Conservation (phyloP, 1,140 invertebrate species). For the Bombus picipes region DNA sequence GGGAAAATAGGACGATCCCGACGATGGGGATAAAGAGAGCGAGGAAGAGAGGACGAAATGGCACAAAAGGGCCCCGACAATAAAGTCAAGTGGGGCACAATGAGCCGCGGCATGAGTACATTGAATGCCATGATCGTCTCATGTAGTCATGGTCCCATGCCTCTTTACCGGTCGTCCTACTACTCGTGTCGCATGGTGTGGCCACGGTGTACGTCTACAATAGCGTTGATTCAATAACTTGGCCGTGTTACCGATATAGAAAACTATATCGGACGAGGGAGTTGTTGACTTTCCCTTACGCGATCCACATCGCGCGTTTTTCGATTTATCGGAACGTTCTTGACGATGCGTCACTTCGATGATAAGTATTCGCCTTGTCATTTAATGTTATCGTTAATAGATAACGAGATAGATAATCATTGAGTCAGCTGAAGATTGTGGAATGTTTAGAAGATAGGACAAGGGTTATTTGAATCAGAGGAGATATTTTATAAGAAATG, state of each 20-base stretch:
- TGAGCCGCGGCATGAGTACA: conserved; percentile 79
- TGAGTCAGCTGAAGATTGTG: not conserved
- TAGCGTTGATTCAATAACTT: conserved; percentile 67
- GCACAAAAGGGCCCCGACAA: conserved; percentile 78
- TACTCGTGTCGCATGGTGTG: conserved; percentile 65
- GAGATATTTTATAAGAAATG: no score
- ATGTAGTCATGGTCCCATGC: conserved; percentile 65
- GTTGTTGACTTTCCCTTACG: no score
- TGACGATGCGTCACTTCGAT: not conserved
- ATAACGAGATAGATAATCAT: not conserved
- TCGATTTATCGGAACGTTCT: not conserved
- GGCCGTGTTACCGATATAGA: conserved; percentile 67
- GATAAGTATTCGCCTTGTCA: conserved; percentile 26
- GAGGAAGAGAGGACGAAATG: conserved; percentile 57
- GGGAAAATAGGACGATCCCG: conserved; percentile 41
- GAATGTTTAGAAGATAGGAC: not conserved
- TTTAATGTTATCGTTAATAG: not conserved
- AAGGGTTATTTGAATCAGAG: not conserved
- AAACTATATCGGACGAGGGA: conserved; percentile 43
- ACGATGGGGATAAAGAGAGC: conserved; percentile 45
- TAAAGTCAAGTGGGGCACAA: conserved; percentile 82
- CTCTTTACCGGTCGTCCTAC: conserved; percentile 56
- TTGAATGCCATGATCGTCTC: conserved; percentile 75
- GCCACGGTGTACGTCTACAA: conserved; percentile 58
- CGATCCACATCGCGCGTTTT: not conserved